Conservation (phyloP, 2,888 invertebrate species). For the Oscheius myriophilus region DNA sequence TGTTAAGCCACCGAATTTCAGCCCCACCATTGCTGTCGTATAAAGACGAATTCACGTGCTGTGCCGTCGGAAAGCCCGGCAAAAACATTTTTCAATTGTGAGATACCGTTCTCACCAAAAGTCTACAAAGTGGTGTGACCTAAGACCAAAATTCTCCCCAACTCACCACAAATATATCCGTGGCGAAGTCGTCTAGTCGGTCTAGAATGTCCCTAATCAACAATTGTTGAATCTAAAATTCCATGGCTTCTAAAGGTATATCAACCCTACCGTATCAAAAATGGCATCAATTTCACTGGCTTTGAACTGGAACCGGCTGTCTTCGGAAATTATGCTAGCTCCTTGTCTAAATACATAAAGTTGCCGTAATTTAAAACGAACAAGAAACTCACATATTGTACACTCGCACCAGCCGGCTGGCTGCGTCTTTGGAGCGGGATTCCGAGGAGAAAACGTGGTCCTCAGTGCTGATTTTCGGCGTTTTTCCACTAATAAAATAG, state of each 20-base stretch:
- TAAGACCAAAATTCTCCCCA: background rate
- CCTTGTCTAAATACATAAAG: conserved; percentile 22
- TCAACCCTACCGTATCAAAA: conserved; percentile 16
- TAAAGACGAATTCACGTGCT: no score
- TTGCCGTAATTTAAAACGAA: background rate
- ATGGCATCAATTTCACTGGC: conserved; percentile 22
- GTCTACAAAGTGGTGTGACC: background rate
- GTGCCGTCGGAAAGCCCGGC: no score
- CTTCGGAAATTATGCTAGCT: conserved; percentile 13
- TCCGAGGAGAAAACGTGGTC: background rate
- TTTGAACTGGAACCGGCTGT: conserved; percentile 7
- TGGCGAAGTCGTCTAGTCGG: conserved; percentile 47
- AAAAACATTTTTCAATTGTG: no score
- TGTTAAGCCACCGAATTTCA: no score
- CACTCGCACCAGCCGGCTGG: conserved; percentile 31
- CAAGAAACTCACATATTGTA: conserved; percentile 41
- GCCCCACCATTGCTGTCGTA: no score
- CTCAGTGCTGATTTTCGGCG: conserved; percentile 16
- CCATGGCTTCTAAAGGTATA: background rate
- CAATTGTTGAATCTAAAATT: conserved; percentile 50
- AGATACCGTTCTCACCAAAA: no score
- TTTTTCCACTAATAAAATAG: background rate
- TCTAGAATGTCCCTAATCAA: conserved; percentile 46
- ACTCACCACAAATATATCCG: conserved; percentile 40
- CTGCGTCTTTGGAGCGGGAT: no score